These are phyloP conservation scores for Seira ritae DNA, from an alignment of 2,888 invertebrate genomes.

Conservation along the genomic window DNA sequence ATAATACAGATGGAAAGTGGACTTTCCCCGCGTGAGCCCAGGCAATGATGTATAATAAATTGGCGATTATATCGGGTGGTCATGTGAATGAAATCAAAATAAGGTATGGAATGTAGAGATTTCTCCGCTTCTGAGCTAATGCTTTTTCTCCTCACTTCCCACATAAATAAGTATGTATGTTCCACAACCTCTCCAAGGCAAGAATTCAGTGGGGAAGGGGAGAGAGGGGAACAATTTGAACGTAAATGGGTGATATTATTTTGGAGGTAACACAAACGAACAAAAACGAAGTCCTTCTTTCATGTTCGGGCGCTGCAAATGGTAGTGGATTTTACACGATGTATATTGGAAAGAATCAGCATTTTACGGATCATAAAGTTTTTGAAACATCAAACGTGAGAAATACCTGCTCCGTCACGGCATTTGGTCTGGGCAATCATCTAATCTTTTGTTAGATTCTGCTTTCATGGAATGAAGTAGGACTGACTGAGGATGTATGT, in stretches of 20 bases:
- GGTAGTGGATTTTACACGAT: too few species aligned
- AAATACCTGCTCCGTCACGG: not conserved
- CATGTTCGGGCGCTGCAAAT: too few species aligned
- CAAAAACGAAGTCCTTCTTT: too few species aligned
- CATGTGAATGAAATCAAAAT: slow-evolving; percentile 13
- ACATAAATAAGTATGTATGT: not conserved
- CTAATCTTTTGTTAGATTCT: not conserved
- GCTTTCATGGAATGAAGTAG: too few species aligned
- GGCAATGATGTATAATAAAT: not conserved
- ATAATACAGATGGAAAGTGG: too few species aligned
- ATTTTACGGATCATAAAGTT: slow-evolving; percentile 4
- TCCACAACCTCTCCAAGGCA: not conserved
- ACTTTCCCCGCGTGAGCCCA: not conserved
- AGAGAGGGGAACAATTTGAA: not conserved
- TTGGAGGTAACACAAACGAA: too few species aligned
- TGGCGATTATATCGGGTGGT: slow-evolving; percentile 14
- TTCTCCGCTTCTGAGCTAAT: not conserved
- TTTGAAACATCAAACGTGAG: not conserved
- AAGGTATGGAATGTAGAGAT: not conserved
- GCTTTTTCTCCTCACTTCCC: not conserved
- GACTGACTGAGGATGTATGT: too few species aligned
- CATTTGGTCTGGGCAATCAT: not conserved
- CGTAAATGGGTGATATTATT: not conserved
- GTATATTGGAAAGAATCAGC: not conserved
- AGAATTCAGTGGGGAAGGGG: not conserved